These are phyloP conservation scores for Sphenopsis melanotis DNA, from an alignment of 2,797 vertebrate genomes.

Conservation along the genomic window DNA sequence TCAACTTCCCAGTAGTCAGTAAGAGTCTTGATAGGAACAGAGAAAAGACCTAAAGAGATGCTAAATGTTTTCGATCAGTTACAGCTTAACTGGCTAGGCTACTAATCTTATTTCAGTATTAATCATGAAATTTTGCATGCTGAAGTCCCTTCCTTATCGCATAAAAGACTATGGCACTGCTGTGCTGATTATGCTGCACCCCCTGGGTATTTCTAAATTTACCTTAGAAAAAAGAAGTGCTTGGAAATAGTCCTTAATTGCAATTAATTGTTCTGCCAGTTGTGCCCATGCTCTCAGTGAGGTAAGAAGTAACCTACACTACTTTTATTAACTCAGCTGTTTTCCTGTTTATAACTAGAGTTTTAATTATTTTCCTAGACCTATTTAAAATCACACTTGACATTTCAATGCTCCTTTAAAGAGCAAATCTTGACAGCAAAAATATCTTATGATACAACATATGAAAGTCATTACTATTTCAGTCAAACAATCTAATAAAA, in stretches of 20 bases:
- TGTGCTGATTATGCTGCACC: background rate
- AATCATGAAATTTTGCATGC: background rate
- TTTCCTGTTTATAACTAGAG: background rate
- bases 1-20: background rate
- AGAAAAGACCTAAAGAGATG: background rate
- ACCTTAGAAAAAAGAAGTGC: background rate
- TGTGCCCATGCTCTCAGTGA: background rate
- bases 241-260: background rate
- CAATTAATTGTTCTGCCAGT: background rate
- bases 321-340: background rate
- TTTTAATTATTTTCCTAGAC: background rate
- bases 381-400: background rate
- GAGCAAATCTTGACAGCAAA: background rate
- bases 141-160: background rate
- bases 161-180: background rate
- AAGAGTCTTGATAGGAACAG: background rate
- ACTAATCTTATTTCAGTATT: background rate
- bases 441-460: background rate
- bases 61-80: background rate
- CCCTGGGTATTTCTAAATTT: background rate
- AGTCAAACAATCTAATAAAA: background rate
- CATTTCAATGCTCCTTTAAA: background rate
- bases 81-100: background rate
- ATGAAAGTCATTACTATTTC: background rate
- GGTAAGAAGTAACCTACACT: background rate